These are phyloP conservation scores for Nesidiocoris tenuis DNA, from an alignment of 2,888 invertebrate genomes.

Conservation along the genomic window DNA sequence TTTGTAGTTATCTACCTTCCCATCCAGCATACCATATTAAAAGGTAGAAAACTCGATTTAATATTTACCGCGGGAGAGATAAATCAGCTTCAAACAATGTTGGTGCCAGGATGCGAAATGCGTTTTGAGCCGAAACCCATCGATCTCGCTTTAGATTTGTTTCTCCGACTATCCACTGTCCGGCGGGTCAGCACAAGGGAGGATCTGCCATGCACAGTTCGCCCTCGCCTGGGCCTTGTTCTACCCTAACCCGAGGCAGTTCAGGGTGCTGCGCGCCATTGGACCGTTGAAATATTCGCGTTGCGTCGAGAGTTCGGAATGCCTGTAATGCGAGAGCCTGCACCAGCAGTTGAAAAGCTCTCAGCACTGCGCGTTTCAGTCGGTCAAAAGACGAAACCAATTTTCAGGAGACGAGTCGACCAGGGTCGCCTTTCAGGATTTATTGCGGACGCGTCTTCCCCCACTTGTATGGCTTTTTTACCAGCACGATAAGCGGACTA, in stretches of 20 bases:
- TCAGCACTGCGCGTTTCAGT: not conserved
- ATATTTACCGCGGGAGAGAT: too few relatives aligned
- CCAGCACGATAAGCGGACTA: not conserved
- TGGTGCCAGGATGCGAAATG: too few relatives aligned
- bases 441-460: not conserved
- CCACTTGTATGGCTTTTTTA: not conserved
- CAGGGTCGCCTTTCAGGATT: not conserved
- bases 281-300: not conserved
- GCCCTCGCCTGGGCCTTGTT: not conserved
- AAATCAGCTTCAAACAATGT: too few relatives aligned
- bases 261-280: not conserved
- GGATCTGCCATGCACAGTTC: not conserved
- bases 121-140: too few relatives aligned
- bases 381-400: not conserved
- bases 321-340: not conserved
- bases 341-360: not conserved
- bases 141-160: too few relatives aligned
- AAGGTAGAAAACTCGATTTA: too few relatives aligned
- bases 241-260: not conserved
- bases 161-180: too few relatives aligned
- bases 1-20: too few relatives aligned
- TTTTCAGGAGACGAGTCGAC: not conserved
- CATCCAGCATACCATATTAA: too few relatives aligned
- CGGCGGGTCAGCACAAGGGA: too few relatives aligned
- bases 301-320: not conserved